Evolutionary conservation across 1,140 invertebrate species (phyloP).

Genomic region (Callitettix versicolor): DNA sequence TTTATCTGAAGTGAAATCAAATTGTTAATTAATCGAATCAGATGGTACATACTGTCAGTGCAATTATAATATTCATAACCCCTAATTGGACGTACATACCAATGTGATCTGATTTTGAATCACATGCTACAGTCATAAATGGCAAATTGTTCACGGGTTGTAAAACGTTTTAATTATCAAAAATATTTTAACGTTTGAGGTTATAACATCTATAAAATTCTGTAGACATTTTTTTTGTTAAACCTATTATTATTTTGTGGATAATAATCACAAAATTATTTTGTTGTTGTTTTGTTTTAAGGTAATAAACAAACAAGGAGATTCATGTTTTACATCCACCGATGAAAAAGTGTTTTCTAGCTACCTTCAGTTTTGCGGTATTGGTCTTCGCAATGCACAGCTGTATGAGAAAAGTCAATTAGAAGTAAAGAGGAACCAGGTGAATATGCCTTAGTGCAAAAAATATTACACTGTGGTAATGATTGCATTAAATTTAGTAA

Average conservation of each 20-base stretch:
- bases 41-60: too few species aligned
- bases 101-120: too few species aligned
- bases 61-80: too few species aligned
- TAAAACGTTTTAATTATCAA: neutral
- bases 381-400: constrained; percentile 83
- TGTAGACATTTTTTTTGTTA: neutral
- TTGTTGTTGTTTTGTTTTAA: constrained; percentile 32
- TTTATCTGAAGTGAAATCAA: too few species aligned
- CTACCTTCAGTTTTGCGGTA: constrained; percentile 92
- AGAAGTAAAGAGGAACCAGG: constrained; percentile 90
- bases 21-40: too few species aligned
- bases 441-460: constrained; percentile 29
- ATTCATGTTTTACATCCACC: constrained; percentile 65
- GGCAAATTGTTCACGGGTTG: neutral
- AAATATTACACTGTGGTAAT: too few species aligned
- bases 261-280: too few species aligned
- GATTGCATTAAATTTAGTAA: too few species aligned
- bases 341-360: constrained; percentile 87
- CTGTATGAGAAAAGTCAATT: constrained; percentile 87
- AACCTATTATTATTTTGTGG: neutral
- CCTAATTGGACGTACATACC: too few species aligned
- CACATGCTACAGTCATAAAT: too few species aligned
- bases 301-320: constrained; percentile 88
- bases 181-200: too few species aligned
- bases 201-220: neutral